Percentiles rank a stretch among this genome's conserved stretches.
Evolutionary conservation across 2,888 invertebrate genomes (phyloP).

Genomic region (Agrochola circellaris): DNA sequence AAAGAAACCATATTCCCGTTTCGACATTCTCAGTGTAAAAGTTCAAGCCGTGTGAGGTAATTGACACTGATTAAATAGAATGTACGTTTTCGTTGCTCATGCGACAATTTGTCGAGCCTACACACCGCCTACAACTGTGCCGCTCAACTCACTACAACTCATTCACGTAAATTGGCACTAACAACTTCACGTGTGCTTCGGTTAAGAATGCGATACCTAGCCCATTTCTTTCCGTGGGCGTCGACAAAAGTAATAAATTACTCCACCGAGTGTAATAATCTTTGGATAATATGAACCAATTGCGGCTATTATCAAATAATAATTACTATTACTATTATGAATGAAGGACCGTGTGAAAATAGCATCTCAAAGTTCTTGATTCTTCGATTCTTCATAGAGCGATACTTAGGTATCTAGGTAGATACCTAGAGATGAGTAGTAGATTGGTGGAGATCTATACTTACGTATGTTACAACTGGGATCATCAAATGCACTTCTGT

Average conservation of each 20-base stretch:
- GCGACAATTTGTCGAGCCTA: constrained; percentile 1
- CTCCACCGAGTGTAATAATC: too few species aligned
- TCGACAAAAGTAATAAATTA: not conserved
- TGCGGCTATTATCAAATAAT: too few species aligned
- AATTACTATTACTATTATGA: too few species aligned
- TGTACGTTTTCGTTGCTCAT: not conserved
- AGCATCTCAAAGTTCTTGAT: too few species aligned
- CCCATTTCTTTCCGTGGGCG: constrained; percentile 15
- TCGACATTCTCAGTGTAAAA: not conserved
- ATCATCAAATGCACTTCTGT: too few species aligned
- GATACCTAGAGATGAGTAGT: too few species aligned
- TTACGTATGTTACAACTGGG: too few species aligned
- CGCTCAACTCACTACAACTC: constrained; percentile 20
- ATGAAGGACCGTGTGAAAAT: too few species aligned
- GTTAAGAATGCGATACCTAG: not conserved
- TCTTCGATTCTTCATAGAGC: too few species aligned
- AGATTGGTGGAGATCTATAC: too few species aligned
- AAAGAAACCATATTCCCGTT: not conserved
- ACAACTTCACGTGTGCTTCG: constrained; percentile 19
- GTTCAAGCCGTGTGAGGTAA: not conserved
- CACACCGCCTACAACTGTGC: constrained; percentile 22
- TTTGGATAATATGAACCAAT: too few species aligned
- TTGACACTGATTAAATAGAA: constrained; percentile 11
- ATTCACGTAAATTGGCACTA: constrained; percentile 35
- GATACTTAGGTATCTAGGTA: too few species aligned